A percentile compares a stretch with the other conserved stretches of the same genome.
Conservation (phyloP, 2,888 invertebrate genomes). For the Hirudinaria manillensis region DNA sequence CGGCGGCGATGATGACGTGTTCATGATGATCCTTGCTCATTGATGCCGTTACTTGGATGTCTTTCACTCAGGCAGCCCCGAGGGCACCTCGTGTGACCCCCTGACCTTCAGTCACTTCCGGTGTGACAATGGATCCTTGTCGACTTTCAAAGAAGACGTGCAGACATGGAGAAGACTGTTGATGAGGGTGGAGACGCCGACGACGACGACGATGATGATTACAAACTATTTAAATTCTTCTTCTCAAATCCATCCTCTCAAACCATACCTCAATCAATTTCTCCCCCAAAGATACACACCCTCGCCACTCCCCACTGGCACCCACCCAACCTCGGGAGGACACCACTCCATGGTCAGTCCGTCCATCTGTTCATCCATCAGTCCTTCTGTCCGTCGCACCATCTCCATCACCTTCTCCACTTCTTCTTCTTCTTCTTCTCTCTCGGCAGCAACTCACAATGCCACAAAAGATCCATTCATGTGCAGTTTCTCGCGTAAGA, state of each 20-base stretch:
- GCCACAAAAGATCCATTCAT: conserved; percentile 8
- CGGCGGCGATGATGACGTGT: too few relatives aligned
- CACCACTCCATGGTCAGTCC: too few relatives aligned
- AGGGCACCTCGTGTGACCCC: conserved; percentile 3
- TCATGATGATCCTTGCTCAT: too few relatives aligned
- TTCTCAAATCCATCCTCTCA: not conserved
- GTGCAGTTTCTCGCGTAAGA: not conserved
- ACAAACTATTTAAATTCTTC: not conserved
- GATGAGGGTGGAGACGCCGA: not conserved
- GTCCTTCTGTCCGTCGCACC: not conserved
- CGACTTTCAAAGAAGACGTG: not conserved
- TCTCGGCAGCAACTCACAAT: not conserved
- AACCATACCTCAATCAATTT: not conserved
- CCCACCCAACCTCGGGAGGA: not conserved
- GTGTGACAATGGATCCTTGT: conserved; percentile 10
- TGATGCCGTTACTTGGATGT: too few relatives aligned
- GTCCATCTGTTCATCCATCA: not conserved
- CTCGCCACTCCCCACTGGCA: not conserved
- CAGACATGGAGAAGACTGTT: not conserved
- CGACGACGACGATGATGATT: not conserved
- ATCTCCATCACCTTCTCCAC: not conserved
- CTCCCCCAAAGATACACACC: not conserved
- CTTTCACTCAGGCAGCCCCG: not conserved
- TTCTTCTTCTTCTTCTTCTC: not conserved
- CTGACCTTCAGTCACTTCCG: conserved; percentile 6